Evolutionary conservation across 2,888 invertebrate genomes (phyloP), one percentile per base, ranked within the genome.

Genomic region (Tuta absoluta): DNA sequence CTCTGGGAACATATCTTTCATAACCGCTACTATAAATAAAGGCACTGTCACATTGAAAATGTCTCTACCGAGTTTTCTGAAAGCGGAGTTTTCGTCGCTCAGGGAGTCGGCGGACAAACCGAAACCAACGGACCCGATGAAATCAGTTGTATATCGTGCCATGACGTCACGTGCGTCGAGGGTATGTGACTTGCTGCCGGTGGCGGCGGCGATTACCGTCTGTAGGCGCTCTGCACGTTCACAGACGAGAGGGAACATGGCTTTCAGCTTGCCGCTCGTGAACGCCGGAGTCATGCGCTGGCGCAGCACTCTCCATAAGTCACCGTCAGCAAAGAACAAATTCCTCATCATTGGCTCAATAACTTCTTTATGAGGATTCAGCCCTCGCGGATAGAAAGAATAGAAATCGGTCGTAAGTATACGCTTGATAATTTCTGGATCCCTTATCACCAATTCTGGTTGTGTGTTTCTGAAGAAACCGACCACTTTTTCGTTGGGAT

Each of bases 101-200:
- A 90, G 70, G 1, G 87, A 71, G 65, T 89, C 87, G 78, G 84
- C 86, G 61, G 88, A 76, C 2, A 91, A 80, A 17, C 90, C 90
- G 69, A 90, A 90, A n/a, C 86, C 89, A 70, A 88, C 89, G 0
- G 80, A 85, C 5, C 89, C 89, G 8, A 90, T 89, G 66, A 89
- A 87, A 68, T 90, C 90, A 1, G 87, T 89, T 0, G 89, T 89
- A 51, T 87, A 90, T 58, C 90, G 78, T 1, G 89, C 89, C 88
- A 90, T 89, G 0, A 89, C 77, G 66, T 90, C 90, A 49, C 85
- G 78, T 2, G 82, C 80, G 65, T 89, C 88, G 7, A 51, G 23
- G 23, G 51, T 23, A 8, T 21, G 17, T 3, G 53, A 23, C n/a
- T 57, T 41, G 12, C 80, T 77, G 64, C 85, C 84, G 2, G 85